Conservation (phyloP, 2,797 vertebrate genomes). For the Neoniphon sammara region DNA sequence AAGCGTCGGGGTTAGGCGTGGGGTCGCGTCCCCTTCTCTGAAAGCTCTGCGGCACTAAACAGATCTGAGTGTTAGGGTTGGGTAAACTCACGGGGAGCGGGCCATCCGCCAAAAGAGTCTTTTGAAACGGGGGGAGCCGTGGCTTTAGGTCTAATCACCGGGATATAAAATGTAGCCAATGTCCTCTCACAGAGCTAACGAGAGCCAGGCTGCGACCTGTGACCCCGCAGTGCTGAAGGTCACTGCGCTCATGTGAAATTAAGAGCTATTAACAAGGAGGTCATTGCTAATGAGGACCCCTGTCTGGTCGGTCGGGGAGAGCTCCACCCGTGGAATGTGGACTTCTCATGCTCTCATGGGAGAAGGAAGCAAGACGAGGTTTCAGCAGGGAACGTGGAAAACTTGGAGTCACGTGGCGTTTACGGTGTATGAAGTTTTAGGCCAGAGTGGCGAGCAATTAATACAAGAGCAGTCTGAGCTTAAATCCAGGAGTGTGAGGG, state of each 20-base stretch:
- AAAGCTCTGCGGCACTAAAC: constrained; percentile 55
- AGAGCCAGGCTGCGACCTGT: constrained; percentile 72
- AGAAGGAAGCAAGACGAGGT: constrained; percentile 35
- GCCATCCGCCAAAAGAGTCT: constrained; percentile 58
- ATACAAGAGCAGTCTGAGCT: constrained; percentile 3
- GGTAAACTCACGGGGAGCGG: constrained; percentile 74
- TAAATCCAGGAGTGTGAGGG: not conserved
- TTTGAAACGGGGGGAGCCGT: constrained; percentile 63
- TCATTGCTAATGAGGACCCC: constrained; percentile 80
- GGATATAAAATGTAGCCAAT: constrained; percentile 65
- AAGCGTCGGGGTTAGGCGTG: constrained; percentile 32
- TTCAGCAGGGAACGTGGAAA: constrained; percentile 14
- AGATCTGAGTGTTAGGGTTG: constrained; percentile 80
- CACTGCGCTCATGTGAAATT: constrained; percentile 78
- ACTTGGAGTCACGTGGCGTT: constrained; percentile 17
- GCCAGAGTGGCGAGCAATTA: not conserved
- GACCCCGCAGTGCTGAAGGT: constrained; percentile 69
- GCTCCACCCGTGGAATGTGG: constrained; percentile 66
- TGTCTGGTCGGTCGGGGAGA: constrained; percentile 59
- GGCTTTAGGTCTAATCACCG: constrained; percentile 68
- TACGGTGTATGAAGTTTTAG: constrained; percentile 32
- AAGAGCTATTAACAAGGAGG: constrained; percentile 77
- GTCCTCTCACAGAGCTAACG: constrained; percentile 76
- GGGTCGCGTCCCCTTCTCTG: constrained; percentile 52
- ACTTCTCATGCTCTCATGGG: constrained; percentile 40